Evolutionary conservation across 2,797 vertebrate genomes (phyloP).

Genomic region (Rhinophrynus dorsalis): DNA sequence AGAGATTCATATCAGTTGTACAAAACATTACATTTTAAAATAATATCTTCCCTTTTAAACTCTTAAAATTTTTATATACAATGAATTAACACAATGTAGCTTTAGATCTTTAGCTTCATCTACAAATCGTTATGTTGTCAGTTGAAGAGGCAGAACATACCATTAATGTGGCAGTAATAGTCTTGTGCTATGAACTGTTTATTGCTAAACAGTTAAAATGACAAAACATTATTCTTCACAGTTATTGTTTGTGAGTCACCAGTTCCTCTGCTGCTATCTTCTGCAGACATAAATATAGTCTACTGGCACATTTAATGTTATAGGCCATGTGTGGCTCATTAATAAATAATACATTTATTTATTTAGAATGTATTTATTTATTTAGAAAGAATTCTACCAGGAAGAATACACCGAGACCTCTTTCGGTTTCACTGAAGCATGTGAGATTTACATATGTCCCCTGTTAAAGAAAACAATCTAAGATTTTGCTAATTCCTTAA

Average conservation of each 20-base stretch:
- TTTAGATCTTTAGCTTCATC: background rate
- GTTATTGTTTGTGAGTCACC: slow-evolving; percentile 14
- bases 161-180: slow-evolving; percentile 20
- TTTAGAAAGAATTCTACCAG: too few relatives aligned
- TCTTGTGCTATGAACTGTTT: slow-evolving; percentile 20
- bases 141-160: background rate
- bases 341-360: background rate
- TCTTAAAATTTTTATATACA: background rate
- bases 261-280: background rate
- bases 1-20: background rate
- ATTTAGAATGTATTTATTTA: too few relatives aligned
- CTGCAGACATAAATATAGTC: slow-evolving; percentile 17
- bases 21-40: background rate
- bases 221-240: slow-evolving; percentile 28
- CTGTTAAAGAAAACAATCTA: too few relatives aligned
- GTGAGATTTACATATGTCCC: too few relatives aligned
- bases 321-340: background rate
- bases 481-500: too few relatives aligned
- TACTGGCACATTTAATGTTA: slow-evolving; percentile 20
- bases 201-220: slow-evolving; percentile 34
- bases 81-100: background rate
- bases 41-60: background rate
- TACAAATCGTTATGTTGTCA: slow-evolving; percentile 1
- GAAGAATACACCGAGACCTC: background rate
- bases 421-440: background rate